Base-by-base conservation (phyloP, 1,140 invertebrate species). In the Achroia grisella region DNA sequence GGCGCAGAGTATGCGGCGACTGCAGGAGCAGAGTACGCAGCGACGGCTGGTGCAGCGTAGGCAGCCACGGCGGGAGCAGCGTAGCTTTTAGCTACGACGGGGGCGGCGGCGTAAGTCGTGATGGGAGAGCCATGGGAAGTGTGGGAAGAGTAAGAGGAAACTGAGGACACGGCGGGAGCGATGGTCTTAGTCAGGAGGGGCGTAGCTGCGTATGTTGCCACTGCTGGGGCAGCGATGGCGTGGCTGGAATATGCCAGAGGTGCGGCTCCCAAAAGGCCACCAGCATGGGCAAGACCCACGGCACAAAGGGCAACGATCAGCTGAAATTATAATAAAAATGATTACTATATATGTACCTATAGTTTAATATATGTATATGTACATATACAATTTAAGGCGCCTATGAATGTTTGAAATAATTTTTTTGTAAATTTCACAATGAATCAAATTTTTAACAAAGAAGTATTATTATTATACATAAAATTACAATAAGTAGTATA, bases 201-300 rank as follows among this genome's bases (percentile, higher is more conserved):
- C 1, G 31, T 5, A 14, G 33, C 4, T 35, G 33, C 33, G 12
- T 35, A 35, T 2, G 12, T 31, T 4, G 30, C 14, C 11, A 35
- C 33, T 6, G 33, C 51, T 12, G 63, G 50, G 6, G 52, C 53
- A 10, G 54, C 51, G 11, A 48, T 28, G 11, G 45, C 43, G 43
- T 51, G 53, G 53, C 49, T 44, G 52, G 56, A 50, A 58, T 69
- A 72, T 0, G 62, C 60, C 32, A 71, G 8, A 1, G 71, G 65
- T 10, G 57, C 55, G 29, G 62, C 69, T 36, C 52, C 62, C 8
- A 63, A 43, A 10, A 75, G 53, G 36, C 64, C 64, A 28, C 71
- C 62, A 15, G 73, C 73, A 15, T 57, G 60, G 44, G 68, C 70
- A 33, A 68, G 45, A 39, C 71, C 64, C 39, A 68, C 66, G 31